Conservation (phyloP, 2,888 invertebrate genomes). For the Anoplius nigerrimus region DNA sequence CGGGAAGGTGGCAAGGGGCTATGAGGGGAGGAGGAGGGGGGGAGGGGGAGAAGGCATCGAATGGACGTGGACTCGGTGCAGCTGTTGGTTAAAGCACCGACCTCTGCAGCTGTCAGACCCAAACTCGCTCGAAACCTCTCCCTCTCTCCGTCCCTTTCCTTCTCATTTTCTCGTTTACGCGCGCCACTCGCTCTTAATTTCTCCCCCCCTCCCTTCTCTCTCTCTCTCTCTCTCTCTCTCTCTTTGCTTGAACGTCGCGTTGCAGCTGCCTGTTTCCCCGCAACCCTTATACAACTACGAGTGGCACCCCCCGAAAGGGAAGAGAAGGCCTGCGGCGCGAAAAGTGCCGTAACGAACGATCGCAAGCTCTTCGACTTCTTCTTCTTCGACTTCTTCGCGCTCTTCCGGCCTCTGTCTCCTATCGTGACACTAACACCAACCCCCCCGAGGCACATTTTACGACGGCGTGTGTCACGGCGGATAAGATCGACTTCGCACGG, state of each 20-base stretch:
- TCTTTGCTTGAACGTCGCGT: constrained; percentile 33
- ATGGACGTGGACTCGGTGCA: constrained; percentile 60
- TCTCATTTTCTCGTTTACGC: constrained; percentile 12
- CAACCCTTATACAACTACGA: constrained; percentile 56
- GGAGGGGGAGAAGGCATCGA: constrained; percentile 20
- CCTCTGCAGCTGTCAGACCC: constrained; percentile 64
- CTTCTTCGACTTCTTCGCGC: too few species aligned
- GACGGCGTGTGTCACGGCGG: too few species aligned
- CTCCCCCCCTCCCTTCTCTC: constrained; percentile 7
- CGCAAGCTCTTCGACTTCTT: too few species aligned
- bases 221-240: constrained; percentile 14
- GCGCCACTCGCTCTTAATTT: constrained; percentile 6
- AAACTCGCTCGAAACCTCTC: constrained; percentile 50
- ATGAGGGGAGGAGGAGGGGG: constrained; percentile 11
- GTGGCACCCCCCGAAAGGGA: constrained; percentile 59
- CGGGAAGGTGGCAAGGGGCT: constrained; percentile 33
- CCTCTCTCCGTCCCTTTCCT: constrained; percentile 32
- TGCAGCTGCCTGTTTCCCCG: constrained; percentile 67
- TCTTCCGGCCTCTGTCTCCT: too few species aligned
- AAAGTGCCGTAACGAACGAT: not conserved
- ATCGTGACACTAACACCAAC: too few species aligned
- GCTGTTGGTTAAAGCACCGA: constrained; percentile 73
- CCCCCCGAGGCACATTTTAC: too few species aligned
- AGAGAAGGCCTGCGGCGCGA: constrained; percentile 25
- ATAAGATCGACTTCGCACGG: too few species aligned